phyloP scores from a whole-genome alignment of 2,888 invertebrate genomes.

The Octonoba sinensis region DNA sequence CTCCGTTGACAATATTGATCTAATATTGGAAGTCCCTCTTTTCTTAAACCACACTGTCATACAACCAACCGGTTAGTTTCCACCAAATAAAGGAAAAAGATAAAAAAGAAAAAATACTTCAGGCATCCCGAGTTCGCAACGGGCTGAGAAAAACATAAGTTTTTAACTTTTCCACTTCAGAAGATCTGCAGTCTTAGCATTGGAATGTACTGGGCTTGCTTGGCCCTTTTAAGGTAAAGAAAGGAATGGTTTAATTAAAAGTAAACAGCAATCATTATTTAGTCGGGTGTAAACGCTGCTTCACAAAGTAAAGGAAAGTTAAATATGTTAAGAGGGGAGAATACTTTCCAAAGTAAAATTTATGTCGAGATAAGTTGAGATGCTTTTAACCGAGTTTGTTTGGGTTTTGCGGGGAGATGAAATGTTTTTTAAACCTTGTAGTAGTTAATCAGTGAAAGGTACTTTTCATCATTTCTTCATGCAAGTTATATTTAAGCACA shows the following conservation, averaged over 20 bases:
- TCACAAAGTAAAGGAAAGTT: too few relatives aligned
- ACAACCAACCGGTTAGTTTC: slow-evolving; percentile 60
- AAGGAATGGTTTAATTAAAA: slow-evolving; percentile 38
- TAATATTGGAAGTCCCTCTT: slow-evolving; percentile 63
- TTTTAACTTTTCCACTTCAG: slow-evolving; percentile 30
- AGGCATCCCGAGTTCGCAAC: slow-evolving; percentile 48
- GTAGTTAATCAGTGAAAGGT: too few relatives aligned
- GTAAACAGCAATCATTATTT: slow-evolving; percentile 33
- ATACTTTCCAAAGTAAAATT: too few relatives aligned
- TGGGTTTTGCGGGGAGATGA: too few relatives aligned
- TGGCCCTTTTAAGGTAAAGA: neutral
- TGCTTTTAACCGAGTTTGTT: too few relatives aligned
- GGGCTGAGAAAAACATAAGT: slow-evolving; percentile 36
- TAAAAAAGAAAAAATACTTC: slow-evolving; percentile 29
- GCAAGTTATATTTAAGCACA: too few relatives aligned
- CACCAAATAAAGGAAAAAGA: slow-evolving; percentile 25
- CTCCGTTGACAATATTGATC: slow-evolving; percentile 65
- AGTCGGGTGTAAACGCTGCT: too few relatives aligned
- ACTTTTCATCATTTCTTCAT: too few relatives aligned
- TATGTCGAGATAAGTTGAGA: too few relatives aligned
- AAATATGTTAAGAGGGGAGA: too few relatives aligned
- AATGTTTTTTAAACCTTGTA: too few relatives aligned
- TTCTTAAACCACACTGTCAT: slow-evolving; percentile 61
- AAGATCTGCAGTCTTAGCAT: slow-evolving; percentile 17
- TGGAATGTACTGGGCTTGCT: slow-evolving; percentile 4